Evolutionary conservation across 2,797 vertebrate species (phyloP), one percentile per base, ranked within the genome.

Genomic region (Halcyon badia): DNA sequence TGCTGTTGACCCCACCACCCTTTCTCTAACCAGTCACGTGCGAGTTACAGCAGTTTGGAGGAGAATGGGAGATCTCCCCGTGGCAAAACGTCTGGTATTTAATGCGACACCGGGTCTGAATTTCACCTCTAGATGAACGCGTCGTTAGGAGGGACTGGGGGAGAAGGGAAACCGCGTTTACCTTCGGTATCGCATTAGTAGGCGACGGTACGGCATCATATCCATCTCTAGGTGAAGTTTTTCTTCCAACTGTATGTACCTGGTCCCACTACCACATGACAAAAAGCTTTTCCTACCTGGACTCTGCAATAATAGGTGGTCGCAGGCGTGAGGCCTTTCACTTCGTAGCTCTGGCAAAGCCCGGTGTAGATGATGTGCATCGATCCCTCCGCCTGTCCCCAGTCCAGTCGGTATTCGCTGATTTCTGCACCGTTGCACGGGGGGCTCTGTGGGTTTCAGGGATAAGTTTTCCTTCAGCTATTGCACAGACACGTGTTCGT

Each of bases 301-400:
- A 99, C 98, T 96, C 98, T 98, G 97, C 98, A 98, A 56, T 98
- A 98, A 70, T 99, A 99, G 0, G 97, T 97, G 60, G 98, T 98
- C 60, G 98, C 98, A 35, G 98, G 98, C n/a, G 95, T 96, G 70
- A 99, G 98, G 30, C 97, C 97, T 93, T 97, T 98, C n/a, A 98
- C 97, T 97, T 99, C 98, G 68, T 98, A 98, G 92, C 95, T 98
- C 69, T 96, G 96, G 88, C 94, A 97, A 42, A 98, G 95, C 37
- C 98, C 98, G 2, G 90, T 97, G 84, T 98, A 98, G 54, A 98
- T 65, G 72, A 98, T 65, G 6, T 98, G 97, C 97, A 98, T 98
- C 1, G 94, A 95, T 6, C 98, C 98, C 93, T 98, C 98, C 64
- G 64, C 83, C 60, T 97, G 95, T 19, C 98, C 98, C 98, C 98